phyloP scores from a whole-genome alignment of 2,113 vertebrate species.

The Erythrolamprus reginae region DNA sequence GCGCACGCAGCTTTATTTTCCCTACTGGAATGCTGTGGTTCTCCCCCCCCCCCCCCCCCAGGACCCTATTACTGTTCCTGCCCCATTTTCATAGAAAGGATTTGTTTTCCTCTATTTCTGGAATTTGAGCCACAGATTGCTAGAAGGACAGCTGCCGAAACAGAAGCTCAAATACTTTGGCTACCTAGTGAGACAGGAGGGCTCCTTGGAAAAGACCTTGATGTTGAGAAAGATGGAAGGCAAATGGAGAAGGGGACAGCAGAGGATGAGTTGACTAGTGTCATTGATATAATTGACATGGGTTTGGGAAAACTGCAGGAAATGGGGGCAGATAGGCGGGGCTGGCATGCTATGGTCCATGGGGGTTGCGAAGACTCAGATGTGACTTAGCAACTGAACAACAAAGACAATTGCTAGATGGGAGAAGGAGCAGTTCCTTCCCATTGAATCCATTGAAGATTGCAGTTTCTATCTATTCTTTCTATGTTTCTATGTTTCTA shows the following conservation, averaged over 20 bases:
- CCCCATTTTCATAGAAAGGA: background rate
- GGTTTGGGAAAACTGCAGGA: background rate
- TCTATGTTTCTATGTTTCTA: no score
- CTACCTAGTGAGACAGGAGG: background rate
- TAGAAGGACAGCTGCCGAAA: background rate
- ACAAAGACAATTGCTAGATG: no score
- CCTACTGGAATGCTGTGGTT: no score
- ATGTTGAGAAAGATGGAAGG: no score
- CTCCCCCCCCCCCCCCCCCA: no score
- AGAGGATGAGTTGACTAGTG: background rate
- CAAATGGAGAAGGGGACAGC: background rate
- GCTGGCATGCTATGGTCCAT: background rate
- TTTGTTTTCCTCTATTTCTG: background rate
- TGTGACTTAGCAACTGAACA: background rate
- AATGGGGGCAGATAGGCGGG: background rate
- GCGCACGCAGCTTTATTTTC: no score
- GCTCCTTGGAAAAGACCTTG: background rate
- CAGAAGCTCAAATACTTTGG: background rate
- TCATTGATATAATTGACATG: background rate
- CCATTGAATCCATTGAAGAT: background rate
- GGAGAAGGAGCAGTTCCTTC: background rate
- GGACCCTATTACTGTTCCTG: no score
- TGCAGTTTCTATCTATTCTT: background rate
- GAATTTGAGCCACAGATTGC: background rate
- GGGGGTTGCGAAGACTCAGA: background rate